A percentile compares a stretch with the other conserved stretches of the same genome.
These are phyloP conservation scores for Hirtodrosophila trivittata DNA, from an alignment of 2,888 invertebrate genomes.

Conservation along the genomic window DNA sequence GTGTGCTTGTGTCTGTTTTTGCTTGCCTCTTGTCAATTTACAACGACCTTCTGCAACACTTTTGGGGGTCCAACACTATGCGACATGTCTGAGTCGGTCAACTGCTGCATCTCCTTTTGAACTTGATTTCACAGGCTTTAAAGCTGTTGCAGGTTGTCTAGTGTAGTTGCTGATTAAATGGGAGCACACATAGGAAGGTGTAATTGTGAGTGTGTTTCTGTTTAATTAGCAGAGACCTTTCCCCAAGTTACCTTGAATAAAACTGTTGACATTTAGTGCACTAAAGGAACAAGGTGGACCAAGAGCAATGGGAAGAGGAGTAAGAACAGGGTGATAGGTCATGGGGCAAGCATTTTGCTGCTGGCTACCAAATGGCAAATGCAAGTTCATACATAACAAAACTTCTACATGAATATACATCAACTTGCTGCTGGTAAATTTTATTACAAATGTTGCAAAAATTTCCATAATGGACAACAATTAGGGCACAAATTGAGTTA, in stretches of 20 bases:
- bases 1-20: background rate
- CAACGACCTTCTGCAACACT: conserved; percentile 50
- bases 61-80: conserved; percentile 36
- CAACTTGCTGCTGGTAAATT: conserved; percentile 5
- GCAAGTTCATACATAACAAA: conserved; percentile 10
- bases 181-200: background rate
- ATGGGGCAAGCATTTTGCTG: conserved; percentile 5
- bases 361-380: conserved; percentile 4
- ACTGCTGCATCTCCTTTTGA: conserved; percentile 5
- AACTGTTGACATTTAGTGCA: conserved; percentile 43
- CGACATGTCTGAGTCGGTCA: conserved; percentile 21
- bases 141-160: conserved; percentile 14
- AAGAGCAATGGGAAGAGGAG: background rate
- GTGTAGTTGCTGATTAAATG: conserved; percentile 22
- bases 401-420: conserved; percentile 3
- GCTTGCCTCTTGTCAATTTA: conserved; percentile 22
- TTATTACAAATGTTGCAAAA: conserved; percentile 20
- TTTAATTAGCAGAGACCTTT: conserved; percentile 55
- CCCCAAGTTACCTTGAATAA: conserved; percentile 22
- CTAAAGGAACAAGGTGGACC: background rate
- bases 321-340: background rate
- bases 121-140: conserved; percentile 15
- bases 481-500: conserved; percentile 70
- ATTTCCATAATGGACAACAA: conserved; percentile 58
- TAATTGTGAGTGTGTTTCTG: conserved; percentile 4